Evolutionary conservation across 2,797 vertebrate species (phyloP).

Genomic region (Scyliorhinus canicula): DNA sequence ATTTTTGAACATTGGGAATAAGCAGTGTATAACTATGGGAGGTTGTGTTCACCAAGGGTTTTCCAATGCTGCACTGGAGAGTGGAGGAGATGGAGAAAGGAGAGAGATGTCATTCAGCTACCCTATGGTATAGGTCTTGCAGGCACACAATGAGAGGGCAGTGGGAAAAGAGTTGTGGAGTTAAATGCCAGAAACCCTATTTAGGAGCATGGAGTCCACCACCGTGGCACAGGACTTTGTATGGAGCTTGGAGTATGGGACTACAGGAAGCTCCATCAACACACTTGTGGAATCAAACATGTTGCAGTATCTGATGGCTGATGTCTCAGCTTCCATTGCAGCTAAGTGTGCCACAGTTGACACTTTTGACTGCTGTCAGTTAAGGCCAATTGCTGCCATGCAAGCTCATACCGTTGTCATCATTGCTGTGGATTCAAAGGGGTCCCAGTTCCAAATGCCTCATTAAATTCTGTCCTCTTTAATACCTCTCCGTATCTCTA

Average conservation of each 20-base stretch:
- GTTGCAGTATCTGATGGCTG: no score
- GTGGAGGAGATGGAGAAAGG: neutral
- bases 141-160: neutral
- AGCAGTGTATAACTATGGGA: neutral
- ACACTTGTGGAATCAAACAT: neutral
- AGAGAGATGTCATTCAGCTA: neutral
- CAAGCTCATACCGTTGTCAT: neutral
- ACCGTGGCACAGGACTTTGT: neutral
- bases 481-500: neutral
- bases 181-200: neutral
- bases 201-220: neutral
- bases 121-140: neutral
- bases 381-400: neutral
- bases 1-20: neutral
- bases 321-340: no score
- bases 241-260: neutral
- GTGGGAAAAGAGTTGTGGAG: neutral
- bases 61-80: neutral
- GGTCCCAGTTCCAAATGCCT: neutral
- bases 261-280: neutral
- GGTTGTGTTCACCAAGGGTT: neutral
- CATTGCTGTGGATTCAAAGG: neutral
- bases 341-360: neutral
- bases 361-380: neutral
- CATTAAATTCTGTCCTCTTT: neutral